A percentile compares a stretch with the other conserved stretches of the same genome.
Conservation (phyloP, 2,888 invertebrate genomes). For the Machimus rusticus region DNA sequence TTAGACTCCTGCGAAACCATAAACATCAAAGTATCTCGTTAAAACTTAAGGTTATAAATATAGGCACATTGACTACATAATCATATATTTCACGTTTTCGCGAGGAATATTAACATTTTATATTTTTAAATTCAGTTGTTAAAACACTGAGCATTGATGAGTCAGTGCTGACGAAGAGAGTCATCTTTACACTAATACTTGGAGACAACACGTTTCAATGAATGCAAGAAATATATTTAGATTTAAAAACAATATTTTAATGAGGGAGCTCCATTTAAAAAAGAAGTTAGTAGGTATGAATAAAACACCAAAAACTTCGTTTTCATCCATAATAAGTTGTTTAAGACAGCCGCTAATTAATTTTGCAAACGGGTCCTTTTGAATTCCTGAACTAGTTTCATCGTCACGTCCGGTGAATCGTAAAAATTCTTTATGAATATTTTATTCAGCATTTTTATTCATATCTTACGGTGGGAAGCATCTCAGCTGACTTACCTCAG, state of each 20-base stretch:
- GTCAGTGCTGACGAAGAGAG: background rate
- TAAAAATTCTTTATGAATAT: background rate
- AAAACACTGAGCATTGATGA: background rate
- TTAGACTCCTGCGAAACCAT: too few species aligned
- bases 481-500: background rate
- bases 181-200: background rate
- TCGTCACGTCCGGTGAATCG: background rate
- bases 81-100: too few species aligned
- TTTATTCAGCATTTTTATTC: background rate
- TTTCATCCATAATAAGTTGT: background rate
- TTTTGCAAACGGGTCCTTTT: background rate
- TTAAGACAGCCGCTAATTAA: background rate
- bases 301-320: background rate
- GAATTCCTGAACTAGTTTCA: background rate
- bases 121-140: background rate
- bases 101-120: background rate
- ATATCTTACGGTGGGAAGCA: background rate
- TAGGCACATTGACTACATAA: too few species aligned
- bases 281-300: background rate
- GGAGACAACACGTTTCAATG: background rate
- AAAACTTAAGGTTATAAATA: too few species aligned
- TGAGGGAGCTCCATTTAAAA: background rate
- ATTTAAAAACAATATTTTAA: background rate
- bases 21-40: too few species aligned
- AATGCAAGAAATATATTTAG: background rate